Base-by-base conservation (phyloP, 2,888 invertebrate species). In the Drosophila antonietae region DNA sequence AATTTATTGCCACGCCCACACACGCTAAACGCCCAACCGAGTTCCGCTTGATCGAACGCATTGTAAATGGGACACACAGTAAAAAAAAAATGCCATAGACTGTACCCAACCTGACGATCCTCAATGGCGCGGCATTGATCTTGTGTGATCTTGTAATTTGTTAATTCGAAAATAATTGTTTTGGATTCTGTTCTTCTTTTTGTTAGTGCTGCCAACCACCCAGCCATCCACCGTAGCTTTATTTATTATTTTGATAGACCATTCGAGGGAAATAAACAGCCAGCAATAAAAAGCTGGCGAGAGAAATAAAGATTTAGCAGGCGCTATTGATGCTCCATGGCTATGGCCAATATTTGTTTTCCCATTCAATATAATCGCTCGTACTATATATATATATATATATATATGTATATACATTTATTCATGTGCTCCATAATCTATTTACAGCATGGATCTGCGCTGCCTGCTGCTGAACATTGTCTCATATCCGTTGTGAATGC, bases 91-190 rank as follows among this genome's bases (percentile, higher is more conserved):
- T 4, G 37, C 1, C 28, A 28, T 15, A 44, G 7, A 67, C 62
- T 68, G 78, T n/a, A 71, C 75, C 75, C 65, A 52, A 59, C 35
- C 51, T 31, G 35, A 39, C 53, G 73, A 72, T 70, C 60, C 73
- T 61, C 79, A 76, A 81, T 76, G 72, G 73, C 74, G 68, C 69
- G 89, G 88, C 86, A 87, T 61, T 87, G 90, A 87, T 89, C 86
- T 87, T 87, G 90, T 83, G 85, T 87, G 90, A 87, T 89, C 86
- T 87, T 87, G 90, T 83, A 88, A 85, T 74, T 87, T 73, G 88
- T 78, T 87, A 88, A 89, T 87, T 89, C 73, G 81, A 83, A 89
- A 88, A 81, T 88, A 86, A 86, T 88, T 64, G 76, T 23, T 68
- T 75, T 55, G 15, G 49, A 1, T 14, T n/a, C 6, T 20, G 6